Evolutionary conservation across 2,888 invertebrate species (phyloP), one percentile per base, ranked within the genome.

Genomic region (Rosalia funebris): DNA sequence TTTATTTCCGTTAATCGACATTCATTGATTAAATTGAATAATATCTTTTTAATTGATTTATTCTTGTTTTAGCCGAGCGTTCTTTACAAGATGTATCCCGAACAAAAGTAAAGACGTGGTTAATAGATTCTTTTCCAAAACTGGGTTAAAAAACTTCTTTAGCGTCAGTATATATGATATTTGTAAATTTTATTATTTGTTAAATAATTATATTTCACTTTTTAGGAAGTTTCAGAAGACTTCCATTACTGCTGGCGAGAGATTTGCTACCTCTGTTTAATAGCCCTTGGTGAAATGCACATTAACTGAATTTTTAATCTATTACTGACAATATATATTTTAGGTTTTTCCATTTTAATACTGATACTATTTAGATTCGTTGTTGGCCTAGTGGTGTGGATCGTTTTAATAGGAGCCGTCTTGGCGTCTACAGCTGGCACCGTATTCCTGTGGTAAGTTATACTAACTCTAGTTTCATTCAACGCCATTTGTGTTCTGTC

Each of bases 341-440:
- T 76, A 86, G 87, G 78, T n/a, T 78, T 86, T 55, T 86, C 88
- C 0, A 71, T 85, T 37, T 65, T 84, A 1, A 81, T 88, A 48
- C 77, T 87, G 56, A 69, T 86, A 11, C 78, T 88, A 17, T 83
- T 88, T 63, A 80, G 88, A 62, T 87, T 83, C 72, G 76, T 87
- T 59, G 88, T 86, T 14, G 85, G 84, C 47, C 75, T 87, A 56
- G 82, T 89, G 11, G 85, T 89, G 59, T 89, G 89, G 85, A 71
- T 86, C n/a, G 83, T 88, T 12, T 78, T 89, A 14, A 74, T 84
- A 37, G 84, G 84, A 9, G 83, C 84, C 5, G 80, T 84, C 7
- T 32, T 85, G 5, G 83, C 83, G 14, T 83, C 84, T 53, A 70
- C 87, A 19, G 83, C 78, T 10, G 86, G 83, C 32, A 86, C 88